Base-by-base conservation (phyloP, 2,797 vertebrate species). In the Myripristis murdjan region DNA sequence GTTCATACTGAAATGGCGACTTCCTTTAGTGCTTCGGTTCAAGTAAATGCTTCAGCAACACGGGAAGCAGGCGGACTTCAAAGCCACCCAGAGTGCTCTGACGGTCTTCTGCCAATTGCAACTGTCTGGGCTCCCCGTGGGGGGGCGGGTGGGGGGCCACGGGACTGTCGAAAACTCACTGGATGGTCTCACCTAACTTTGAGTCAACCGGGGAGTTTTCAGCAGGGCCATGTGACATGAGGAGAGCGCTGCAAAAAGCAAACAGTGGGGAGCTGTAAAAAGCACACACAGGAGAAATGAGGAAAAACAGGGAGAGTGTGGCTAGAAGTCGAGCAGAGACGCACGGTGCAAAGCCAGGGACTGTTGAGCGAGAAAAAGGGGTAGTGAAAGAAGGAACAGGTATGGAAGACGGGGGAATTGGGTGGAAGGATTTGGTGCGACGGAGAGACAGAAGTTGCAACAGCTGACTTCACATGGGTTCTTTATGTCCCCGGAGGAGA, bases 391-490 rank as follows among this genome's bases (percentile, higher is more conserved):
- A 14, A 48, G 66, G 64, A 89, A 87, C 75, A 82, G 84, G 82
- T 81, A 87, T 53, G 33, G 28, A 28, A 26, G 64, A 66, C 68
- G 76, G 47, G 58, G 59, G 55, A 87, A 80, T 68, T 61, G 33
- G 73, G n/a, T n/a, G 56, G 52, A 77, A 65, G 49, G 14, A 73
- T 23, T 9, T 35, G 24, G 37, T 16, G 52, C 26, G 64, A 43
- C 44, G 43, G 61, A 35, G 81, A 81, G 82, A 86, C 82, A 89
- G 77, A 73, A 90, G 80, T 86, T 90, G 90, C 88, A 89, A 89
- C 94, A 89, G 92, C 92, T 93, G 93, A 92, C 90, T 93, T 93
- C 89, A 88, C 91, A 89, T 90, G 90, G 85, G 90, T 86, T 75
- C 89, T 91, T 87, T 84, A 84, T 83, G 82, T 90, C 86, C 90